These are phyloP conservation scores for Enoplosus armatus DNA, from an alignment of 2,797 vertebrate genomes.

Conservation along the genomic window DNA sequence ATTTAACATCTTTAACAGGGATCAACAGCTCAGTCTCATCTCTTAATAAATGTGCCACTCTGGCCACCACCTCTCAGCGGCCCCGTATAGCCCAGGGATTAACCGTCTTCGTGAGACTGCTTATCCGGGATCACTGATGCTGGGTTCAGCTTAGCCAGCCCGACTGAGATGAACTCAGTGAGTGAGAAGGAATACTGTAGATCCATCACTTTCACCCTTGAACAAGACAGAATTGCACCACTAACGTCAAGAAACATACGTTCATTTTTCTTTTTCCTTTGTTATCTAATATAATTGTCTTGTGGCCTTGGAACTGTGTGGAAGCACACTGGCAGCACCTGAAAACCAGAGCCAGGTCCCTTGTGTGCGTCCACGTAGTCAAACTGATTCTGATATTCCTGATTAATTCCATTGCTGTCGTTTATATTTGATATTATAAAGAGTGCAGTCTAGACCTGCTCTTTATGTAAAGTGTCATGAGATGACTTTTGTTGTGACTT, in stretches of 20 bases:
- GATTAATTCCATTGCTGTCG: too few relatives aligned
- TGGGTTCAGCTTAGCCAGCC: background rate
- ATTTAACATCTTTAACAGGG: background rate
- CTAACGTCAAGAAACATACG: background rate
- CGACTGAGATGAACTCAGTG: background rate
- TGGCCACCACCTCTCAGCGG: background rate
- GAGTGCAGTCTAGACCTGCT: too few relatives aligned
- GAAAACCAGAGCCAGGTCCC: background rate
- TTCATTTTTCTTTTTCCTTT: background rate
- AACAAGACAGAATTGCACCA: background rate
- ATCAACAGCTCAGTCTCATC: background rate
- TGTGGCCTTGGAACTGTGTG: background rate
- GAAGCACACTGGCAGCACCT: background rate
- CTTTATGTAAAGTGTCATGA: too few relatives aligned
- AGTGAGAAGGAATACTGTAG: background rate
- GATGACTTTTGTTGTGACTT: too few relatives aligned
- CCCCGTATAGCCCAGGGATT: slow-evolving; percentile 3
- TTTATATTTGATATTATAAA: too few relatives aligned
- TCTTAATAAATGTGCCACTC: background rate
- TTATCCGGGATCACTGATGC: slow-evolving; percentile 7
- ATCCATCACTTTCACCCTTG: background rate
- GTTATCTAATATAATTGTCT: background rate
- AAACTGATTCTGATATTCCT: background rate
- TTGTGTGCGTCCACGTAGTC: too few relatives aligned
- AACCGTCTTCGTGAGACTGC: background rate